These are phyloP conservation scores for Eucidaris tribuloides DNA, from an alignment of 35 echinoderm and acorn worm species.

Conservation along the genomic window DNA sequence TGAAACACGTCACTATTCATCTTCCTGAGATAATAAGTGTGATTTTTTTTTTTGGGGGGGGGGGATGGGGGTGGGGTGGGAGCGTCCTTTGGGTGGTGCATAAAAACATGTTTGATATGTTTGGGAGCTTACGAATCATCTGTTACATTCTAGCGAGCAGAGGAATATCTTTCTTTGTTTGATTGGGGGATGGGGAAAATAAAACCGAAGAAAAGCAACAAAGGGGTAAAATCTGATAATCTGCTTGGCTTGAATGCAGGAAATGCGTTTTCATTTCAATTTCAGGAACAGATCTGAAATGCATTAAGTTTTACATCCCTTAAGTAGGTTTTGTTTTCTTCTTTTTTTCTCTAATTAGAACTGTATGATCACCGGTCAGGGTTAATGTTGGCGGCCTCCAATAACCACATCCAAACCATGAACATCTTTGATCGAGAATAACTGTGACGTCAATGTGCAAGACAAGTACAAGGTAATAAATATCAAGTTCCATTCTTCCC, in stretches of 20 bases:
- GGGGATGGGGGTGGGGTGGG: no score
- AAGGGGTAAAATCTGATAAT: not conserved
- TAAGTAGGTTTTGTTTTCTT: not conserved
- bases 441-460: slow-evolving; percentile 32
- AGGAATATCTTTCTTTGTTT: no score
- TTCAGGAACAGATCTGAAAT: not conserved
- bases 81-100: no score
- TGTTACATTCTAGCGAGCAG: no score
- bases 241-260: not conserved
- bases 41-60: no score
- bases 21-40: no score
- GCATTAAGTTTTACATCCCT: not conserved
- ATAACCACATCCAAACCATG: slow-evolving; percentile 19
- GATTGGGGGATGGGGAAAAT: not conserved
- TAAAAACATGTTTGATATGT: no score
- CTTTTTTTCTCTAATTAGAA: not conserved
- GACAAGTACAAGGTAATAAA: slow-evolving; percentile 55
- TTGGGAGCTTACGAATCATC: no score
- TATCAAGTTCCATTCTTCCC: no score
- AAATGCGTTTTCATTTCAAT: not conserved
- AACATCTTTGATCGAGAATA: slow-evolving; percentile 40
- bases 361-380: slow-evolving; percentile 5
- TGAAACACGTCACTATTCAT: no score
- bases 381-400: slow-evolving; percentile 13
- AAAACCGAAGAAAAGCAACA: not conserved